phyloP scores from a whole-genome alignment of 2,113 vertebrate species.

The Tychaedon coryphoeus region DNA sequence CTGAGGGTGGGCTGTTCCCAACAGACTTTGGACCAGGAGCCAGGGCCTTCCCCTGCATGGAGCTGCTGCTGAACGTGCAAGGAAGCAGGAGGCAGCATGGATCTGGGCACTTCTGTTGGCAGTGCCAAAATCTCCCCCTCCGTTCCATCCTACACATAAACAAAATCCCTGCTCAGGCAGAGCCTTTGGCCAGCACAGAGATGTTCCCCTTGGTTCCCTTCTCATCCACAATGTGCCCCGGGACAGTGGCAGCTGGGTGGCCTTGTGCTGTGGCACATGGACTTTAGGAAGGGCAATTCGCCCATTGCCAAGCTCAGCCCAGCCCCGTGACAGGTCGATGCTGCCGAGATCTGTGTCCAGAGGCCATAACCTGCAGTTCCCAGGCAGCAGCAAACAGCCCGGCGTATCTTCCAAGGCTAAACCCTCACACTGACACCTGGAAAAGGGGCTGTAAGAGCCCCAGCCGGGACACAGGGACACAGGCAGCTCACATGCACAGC shows the following conservation, averaged over 20 bases:
- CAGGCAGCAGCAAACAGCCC: not conserved
- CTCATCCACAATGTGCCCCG: rapidly evolving
- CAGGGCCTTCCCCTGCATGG: not conserved
- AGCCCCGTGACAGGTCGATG: rapidly evolving
- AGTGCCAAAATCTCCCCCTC: not conserved
- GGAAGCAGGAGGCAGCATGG: not conserved
- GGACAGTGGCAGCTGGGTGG: not conserved
- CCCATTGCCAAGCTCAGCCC: not conserved
- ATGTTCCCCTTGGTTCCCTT: not conserved
- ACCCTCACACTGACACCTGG: not conserved
- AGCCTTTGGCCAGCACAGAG: rapidly evolving
- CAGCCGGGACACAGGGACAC: not conserved
- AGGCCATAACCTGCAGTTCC: not conserved
- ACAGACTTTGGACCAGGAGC: not conserved
- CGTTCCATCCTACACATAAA: not conserved
- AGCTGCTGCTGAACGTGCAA: not conserved
- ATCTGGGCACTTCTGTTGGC: not conserved
- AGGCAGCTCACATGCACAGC: not conserved
- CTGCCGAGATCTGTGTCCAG: not conserved
- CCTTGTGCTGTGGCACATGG: rapidly evolving
- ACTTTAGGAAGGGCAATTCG: not conserved
- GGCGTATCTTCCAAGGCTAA: not conserved
- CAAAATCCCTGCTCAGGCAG: rapidly evolving
- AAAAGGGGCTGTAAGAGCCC: not conserved
- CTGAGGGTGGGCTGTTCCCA: not conserved